Evolutionary conservation across 2,797 vertebrate species (phyloP).

Genomic region (Loriculus beryllinus): DNA sequence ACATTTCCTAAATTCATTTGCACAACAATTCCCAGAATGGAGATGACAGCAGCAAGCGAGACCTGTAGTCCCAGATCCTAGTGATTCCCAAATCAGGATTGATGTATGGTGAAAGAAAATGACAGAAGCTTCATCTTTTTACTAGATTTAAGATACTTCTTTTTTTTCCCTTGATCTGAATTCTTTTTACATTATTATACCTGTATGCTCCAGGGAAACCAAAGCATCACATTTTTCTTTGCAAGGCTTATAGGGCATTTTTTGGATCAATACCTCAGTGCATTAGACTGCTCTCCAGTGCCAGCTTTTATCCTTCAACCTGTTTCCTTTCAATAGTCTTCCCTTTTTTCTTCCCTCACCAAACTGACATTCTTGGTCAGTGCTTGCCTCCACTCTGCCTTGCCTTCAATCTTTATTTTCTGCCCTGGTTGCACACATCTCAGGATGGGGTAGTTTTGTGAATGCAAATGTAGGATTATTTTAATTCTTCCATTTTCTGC

Average conservation of each 20-base stretch:
- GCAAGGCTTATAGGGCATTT: neutral
- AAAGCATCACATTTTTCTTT: neutral
- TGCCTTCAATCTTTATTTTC: neutral
- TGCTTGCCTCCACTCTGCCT: neutral
- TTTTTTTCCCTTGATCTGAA: neutral
- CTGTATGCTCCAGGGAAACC: neutral
- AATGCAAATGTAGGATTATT: slow-evolving; percentile 44
- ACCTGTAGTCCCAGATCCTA: neutral
- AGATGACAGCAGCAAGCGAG: neutral
- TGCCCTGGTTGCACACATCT: neutral
- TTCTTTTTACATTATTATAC: neutral
- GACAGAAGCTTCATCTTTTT: neutral
- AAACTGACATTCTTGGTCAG: neutral
- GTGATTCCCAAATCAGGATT: neutral
- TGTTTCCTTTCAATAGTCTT: neutral
- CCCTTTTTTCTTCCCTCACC: neutral
- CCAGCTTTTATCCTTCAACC: neutral
- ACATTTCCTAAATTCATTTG: neutral
- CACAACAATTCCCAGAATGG: neutral
- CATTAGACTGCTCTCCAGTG: neutral
- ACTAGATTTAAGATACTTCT: rapidly evolving
- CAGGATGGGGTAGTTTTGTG: neutral
- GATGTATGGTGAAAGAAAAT: neutral
- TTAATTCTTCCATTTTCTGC: slow-evolving; percentile 31
- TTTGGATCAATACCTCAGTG: neutral